These are phyloP conservation scores for Hydrolagus colliei DNA, from an alignment of 2,797 vertebrate genomes.

Conservation along the genomic window DNA sequence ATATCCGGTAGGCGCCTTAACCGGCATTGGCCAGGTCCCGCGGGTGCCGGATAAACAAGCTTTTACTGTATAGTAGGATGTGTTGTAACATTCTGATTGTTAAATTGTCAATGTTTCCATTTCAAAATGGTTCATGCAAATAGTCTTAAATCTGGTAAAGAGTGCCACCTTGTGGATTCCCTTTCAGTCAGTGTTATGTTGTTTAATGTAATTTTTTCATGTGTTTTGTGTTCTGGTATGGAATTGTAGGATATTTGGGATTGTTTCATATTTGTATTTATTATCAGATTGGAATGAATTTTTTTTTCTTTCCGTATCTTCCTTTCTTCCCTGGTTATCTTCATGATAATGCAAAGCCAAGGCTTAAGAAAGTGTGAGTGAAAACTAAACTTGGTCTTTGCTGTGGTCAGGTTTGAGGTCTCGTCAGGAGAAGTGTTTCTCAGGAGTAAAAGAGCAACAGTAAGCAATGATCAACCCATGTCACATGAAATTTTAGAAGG, in stretches of 20 bases:
- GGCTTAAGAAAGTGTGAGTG: not conserved
- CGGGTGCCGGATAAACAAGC: too few relatives aligned
- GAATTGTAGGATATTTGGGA: not conserved
- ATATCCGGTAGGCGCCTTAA: too few relatives aligned
- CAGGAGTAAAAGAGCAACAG: not conserved
- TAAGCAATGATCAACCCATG: too few relatives aligned
- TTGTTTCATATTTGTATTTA: not conserved
- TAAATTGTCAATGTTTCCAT: not conserved
- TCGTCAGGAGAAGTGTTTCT: not conserved
- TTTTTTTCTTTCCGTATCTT: not conserved
- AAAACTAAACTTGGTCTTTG: not conserved
- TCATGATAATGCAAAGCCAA: not conserved
- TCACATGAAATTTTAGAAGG: too few relatives aligned
- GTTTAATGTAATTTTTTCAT: too few relatives aligned
- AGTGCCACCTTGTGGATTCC: conserved; percentile 10
- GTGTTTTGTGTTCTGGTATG: not conserved
- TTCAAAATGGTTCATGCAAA: not conserved
- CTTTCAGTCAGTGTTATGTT: not conserved
- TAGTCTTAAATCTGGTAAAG: conserved; percentile 5
- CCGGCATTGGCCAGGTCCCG: too few relatives aligned
- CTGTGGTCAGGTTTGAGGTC: not conserved
- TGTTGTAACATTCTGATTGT: not conserved
- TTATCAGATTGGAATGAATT: not conserved
- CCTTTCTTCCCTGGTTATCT: not conserved
- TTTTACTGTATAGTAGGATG: not conserved